A percentile compares a stretch with the other conserved stretches of the same genome.
phyloP scores from a whole-genome alignment of 2,797 vertebrate genomes.

The Tragelaphus oryx region DNA sequence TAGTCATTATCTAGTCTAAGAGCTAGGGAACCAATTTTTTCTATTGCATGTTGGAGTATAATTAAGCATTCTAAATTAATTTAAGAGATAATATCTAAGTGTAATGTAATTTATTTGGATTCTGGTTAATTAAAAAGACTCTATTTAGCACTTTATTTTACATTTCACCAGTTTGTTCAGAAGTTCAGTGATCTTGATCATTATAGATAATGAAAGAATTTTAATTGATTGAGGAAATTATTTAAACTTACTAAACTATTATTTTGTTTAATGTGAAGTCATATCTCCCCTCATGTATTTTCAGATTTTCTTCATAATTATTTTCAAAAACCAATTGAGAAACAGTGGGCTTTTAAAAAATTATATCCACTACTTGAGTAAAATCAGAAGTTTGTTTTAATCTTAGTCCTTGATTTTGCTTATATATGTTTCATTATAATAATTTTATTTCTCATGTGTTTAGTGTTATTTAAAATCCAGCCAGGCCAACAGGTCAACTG shows the following conservation, averaged over 20 bases:
- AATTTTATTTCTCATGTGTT: neutral
- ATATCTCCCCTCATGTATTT: neutral
- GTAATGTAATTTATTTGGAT: neutral
- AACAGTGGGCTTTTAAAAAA: neutral
- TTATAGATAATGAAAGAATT: neutral
- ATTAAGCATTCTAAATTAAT: neutral
- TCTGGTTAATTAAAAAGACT: neutral
- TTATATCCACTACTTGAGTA: neutral
- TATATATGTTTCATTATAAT: neutral
- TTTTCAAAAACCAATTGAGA: neutral
- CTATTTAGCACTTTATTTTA: neutral
- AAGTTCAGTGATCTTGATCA: neutral
- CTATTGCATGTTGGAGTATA: neutral
- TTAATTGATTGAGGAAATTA: neutral
- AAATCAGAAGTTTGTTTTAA: neutral
- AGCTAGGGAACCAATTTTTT: neutral
- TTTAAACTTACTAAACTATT: neutral
- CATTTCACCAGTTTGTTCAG: neutral
- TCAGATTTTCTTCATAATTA: neutral
- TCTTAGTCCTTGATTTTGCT: neutral
- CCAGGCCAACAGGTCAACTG: neutral
- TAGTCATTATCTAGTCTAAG: neutral
- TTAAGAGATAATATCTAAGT: neutral
- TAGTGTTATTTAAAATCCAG: neutral
- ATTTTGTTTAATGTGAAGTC: conserved; percentile 15